Evolutionary conservation across 2,113 vertebrate species (phyloP).

Genomic region (Myiozetetes cayanensis): DNA sequence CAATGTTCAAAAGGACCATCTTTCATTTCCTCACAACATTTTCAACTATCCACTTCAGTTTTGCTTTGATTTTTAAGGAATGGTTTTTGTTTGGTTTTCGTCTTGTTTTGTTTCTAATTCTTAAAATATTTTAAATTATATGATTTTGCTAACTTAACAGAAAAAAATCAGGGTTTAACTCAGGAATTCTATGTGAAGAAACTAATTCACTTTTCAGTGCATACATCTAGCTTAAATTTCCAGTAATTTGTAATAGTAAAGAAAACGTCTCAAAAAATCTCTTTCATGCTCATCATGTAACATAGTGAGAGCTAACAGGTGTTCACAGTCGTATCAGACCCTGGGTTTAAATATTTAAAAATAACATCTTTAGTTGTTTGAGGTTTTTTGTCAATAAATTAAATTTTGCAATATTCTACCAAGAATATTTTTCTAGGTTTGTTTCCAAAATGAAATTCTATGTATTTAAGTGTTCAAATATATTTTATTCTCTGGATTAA

Average conservation of each 20-base stretch:
- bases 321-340: neutral
- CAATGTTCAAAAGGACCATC: neutral
- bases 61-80: neutral
- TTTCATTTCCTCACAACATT: neutral
- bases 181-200: neutral
- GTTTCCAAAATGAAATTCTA: neutral
- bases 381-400: neutral
- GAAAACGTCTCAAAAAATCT: neutral
- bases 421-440: neutral
- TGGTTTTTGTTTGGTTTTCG: fast-evolving
- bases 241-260: neutral
- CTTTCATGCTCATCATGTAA: neutral
- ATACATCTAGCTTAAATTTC: neutral
- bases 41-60: neutral
- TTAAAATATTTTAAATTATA: neutral
- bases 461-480: neutral
- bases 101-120: neutral
- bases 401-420: neutral
- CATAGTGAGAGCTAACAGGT: neutral
- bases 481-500: neutral
- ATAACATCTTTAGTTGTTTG: neutral
- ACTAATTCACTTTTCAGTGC: neutral
- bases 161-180: neutral
- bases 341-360: neutral
- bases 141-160: neutral